These are phyloP conservation scores for Lepidotrigona ventralis DNA, from an alignment of 1,140 invertebrate genomes.

Conservation along the genomic window DNA sequence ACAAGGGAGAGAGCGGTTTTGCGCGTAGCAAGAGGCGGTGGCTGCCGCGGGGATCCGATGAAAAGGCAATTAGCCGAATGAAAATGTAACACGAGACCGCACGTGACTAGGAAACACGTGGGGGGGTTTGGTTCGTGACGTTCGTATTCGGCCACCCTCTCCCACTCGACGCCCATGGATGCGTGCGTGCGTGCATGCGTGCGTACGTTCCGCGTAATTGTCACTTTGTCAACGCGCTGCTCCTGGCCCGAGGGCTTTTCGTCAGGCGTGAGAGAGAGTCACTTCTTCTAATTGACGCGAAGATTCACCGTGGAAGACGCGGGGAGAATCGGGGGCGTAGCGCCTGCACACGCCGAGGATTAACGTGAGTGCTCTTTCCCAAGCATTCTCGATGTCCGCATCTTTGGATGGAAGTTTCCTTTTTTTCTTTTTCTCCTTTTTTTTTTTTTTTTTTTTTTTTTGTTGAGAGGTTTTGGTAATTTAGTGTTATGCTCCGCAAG, in stretches of 20 bases:
- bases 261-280: constrained; percentile 57
- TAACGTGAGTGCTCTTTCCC: constrained; percentile 3
- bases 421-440: too few species aligned
- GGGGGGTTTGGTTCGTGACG: constrained; percentile 20
- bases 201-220: constrained; percentile 71
- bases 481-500: too few species aligned
- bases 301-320: constrained; percentile 16
- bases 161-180: neutral
- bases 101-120: constrained; percentile 74
- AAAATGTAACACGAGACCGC: constrained; percentile 80
- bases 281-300: constrained; percentile 69
- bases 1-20: constrained; percentile 6
- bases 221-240: constrained; percentile 76
- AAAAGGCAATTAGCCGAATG: constrained; percentile 79
- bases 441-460: too few species aligned
- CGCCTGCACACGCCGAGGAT: neutral
- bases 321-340: neutral
- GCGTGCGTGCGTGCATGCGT: constrained; percentile 50
- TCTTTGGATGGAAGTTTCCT: neutral
- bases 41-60: constrained; percentile 61
- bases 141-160: neutral
- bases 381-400: neutral
- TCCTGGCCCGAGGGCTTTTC: constrained; percentile 42
- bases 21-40: constrained; percentile 26
- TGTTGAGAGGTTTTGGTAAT: too few species aligned